phyloP scores from a whole-genome alignment of 2,797 vertebrate genomes.

The Xenopus petersii region DNA sequence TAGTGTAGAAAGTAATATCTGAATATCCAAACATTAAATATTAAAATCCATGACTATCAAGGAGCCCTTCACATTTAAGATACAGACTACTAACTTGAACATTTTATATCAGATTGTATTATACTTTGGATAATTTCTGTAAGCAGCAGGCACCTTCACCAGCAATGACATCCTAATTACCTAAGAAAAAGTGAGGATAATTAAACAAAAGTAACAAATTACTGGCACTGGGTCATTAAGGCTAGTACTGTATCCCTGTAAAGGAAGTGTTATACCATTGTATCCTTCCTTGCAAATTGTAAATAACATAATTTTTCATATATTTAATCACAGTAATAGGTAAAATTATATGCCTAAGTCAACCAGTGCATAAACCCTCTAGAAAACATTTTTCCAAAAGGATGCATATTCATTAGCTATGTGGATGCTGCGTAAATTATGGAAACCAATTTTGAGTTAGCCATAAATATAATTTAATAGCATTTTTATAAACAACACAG shows the following conservation, averaged over 20 bases:
- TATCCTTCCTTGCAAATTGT: neutral
- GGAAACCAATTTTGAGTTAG: neutral
- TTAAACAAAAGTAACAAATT: neutral
- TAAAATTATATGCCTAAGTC: neutral
- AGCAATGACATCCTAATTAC: neutral
- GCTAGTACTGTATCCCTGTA: neutral
- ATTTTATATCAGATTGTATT: neutral
- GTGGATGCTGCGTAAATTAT: neutral
- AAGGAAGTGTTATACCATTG: slow-evolving; percentile 1
- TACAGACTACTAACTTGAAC: neutral
- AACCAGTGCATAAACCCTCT: neutral
- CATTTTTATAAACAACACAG: neutral
- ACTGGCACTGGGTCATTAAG: neutral
- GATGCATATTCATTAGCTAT: neutral
- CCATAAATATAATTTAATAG: neutral
- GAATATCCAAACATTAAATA: slow-evolving; percentile 35
- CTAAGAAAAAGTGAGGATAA: slow-evolving; percentile 5
- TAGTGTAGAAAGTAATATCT: slow-evolving; percentile 30
- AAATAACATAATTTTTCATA: neutral
- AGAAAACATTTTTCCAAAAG: neutral
- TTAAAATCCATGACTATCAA: slow-evolving; percentile 11
- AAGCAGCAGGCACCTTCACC: neutral
- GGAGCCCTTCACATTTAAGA: slow-evolving; percentile 15
- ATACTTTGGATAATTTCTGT: neutral
- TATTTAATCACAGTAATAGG: neutral